Percentiles rank a stretch among this genome's conserved stretches.
Evolutionary conservation across 2,797 vertebrate species (phyloP).

Genomic region (Dendrocincla fuliginosa): DNA sequence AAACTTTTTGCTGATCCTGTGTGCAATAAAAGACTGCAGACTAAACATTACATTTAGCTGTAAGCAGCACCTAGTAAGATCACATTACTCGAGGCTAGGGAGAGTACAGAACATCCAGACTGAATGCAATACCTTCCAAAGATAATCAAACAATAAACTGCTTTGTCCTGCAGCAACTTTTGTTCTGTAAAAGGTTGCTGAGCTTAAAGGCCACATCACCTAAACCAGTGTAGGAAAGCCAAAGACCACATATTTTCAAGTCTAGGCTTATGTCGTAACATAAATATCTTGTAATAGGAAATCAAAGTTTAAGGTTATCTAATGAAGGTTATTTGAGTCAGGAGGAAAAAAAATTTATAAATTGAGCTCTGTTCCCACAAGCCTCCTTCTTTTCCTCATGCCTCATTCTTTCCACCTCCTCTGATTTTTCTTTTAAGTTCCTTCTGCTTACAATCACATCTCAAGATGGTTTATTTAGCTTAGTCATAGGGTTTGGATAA

Average conservation of each 20-base stretch:
- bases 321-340: not conserved
- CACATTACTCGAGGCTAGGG: not conserved
- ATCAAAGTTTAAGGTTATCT: not conserved
- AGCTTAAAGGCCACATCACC: not conserved
- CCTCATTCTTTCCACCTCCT: not conserved
- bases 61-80: not conserved
- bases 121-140: not conserved
- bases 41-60: not conserved
- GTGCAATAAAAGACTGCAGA: not conserved
- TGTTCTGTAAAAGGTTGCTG: not conserved
- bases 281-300: not conserved
- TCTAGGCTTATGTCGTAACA: not conserved
- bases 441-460: not conserved
- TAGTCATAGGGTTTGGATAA: not conserved
- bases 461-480: not conserved
- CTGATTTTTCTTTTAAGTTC: not conserved
- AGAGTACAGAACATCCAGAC: not conserved
- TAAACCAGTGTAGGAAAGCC: slow-evolving; percentile 18
- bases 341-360: not conserved
- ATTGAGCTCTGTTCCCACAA: not conserved
- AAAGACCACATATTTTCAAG: not conserved
- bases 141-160: not conserved
- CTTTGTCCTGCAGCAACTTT: not conserved
- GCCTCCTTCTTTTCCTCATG: not conserved
- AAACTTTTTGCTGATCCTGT: not conserved